Conservation (phyloP, 2,113 vertebrate genomes). For the Otis tarda region DNA sequence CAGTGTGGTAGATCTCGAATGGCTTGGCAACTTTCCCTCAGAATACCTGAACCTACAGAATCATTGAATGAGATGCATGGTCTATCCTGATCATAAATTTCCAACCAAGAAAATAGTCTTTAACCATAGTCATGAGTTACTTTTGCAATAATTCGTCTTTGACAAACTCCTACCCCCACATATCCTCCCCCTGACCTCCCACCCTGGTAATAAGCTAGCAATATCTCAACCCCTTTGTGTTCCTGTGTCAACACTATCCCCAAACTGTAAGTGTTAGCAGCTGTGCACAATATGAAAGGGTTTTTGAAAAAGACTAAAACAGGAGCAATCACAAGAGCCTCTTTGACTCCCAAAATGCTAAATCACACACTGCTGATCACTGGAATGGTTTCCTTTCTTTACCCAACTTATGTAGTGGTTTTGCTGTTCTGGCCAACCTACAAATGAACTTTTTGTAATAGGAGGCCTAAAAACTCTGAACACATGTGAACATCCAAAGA, state of each 20-base stretch:
- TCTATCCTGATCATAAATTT: constrained; percentile 1
- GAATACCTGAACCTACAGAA: neutral
- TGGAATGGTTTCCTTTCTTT: constrained; percentile 43
- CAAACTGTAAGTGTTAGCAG: constrained; percentile 60
- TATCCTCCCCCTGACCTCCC: constrained; percentile 34
- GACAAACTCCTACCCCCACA: neutral
- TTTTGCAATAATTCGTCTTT: constrained; percentile 10
- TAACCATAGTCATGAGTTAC: neutral
- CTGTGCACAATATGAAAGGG: constrained; percentile 59
- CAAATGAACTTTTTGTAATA: constrained; percentile 55
- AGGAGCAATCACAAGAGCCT: constrained; percentile 57
- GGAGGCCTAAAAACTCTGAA: constrained; percentile 36
- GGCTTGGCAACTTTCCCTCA: neutral
- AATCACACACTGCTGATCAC: constrained; percentile 53
- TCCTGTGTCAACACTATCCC: constrained; percentile 62
- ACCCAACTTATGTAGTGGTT: constrained; percentile 42
- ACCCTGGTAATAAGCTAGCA: constrained; percentile 33
- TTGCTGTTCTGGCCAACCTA: constrained; percentile 45
- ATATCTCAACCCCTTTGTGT: constrained; percentile 54
- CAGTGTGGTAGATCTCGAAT: neutral
- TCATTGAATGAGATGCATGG: neutral
- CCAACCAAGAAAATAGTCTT: neutral
- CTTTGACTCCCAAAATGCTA: constrained; percentile 58
- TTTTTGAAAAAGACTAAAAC: neutral
- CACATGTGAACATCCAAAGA: neutral